Evolutionary conservation across 2,888 invertebrate genomes (phyloP).

Genomic region (Ischnura elegans): DNA sequence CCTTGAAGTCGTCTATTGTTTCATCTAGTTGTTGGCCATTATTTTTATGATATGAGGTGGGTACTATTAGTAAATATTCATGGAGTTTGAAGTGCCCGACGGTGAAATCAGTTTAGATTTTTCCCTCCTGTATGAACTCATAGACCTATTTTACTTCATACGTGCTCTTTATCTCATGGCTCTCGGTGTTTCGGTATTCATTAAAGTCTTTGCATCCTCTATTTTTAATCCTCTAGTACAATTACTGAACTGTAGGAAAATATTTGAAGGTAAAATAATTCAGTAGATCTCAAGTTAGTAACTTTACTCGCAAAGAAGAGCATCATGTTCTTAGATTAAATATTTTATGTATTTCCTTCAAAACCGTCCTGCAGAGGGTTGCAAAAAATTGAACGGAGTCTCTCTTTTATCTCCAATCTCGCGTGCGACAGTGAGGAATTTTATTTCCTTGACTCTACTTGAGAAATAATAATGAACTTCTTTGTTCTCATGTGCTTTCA

Average conservation of each 20-base stretch:
- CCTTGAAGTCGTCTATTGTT: no score
- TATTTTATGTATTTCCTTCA: not conserved
- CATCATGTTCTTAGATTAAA: not conserved
- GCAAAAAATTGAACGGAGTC: no score
- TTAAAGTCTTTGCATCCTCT: not conserved
- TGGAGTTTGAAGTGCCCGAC: no score
- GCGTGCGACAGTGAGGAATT: not conserved
- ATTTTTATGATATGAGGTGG: no score
- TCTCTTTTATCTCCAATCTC: not conserved
- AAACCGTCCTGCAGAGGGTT: not conserved
- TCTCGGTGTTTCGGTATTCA: not conserved
- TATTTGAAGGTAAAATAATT: not conserved
- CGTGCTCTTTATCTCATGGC: not conserved
- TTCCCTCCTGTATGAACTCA: no score
- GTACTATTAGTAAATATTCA: no score
- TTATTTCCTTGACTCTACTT: not conserved
- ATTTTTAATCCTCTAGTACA: not conserved
- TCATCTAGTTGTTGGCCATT: no score
- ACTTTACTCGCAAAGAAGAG: not conserved
- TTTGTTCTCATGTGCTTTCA: conserved; percentile 75
- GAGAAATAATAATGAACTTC: not conserved
- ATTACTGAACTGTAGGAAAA: not conserved
- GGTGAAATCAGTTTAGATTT: no score
- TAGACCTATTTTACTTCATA: no score
- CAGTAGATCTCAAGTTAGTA: not conserved